These are phyloP conservation scores for Danio albolineatus DNA, from an alignment of 2,797 vertebrate genomes.

Conservation along the genomic window DNA sequence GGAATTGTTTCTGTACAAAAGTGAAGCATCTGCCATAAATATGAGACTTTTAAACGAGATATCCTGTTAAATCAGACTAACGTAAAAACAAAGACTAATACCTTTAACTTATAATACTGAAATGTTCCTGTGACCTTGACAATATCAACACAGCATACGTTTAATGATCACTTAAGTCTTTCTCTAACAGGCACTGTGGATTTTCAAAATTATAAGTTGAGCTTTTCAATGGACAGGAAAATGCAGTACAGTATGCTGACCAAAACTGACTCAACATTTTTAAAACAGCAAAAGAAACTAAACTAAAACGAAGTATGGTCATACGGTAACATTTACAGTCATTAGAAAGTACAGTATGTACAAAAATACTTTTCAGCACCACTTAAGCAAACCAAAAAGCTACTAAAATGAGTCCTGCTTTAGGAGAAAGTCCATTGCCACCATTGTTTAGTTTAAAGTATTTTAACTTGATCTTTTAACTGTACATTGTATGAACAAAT, in stretches of 20 bases:
- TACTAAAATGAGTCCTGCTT: not conserved
- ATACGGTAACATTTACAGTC: constrained; percentile 11
- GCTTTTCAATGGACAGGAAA: not conserved
- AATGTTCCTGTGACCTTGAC: not conserved
- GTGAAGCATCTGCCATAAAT: constrained; percentile 51
- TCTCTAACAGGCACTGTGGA: constrained; percentile 10
- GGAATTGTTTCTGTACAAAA: constrained; percentile 57
- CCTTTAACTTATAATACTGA: constrained; percentile 17
- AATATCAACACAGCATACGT: not conserved
- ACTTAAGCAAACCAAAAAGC: not conserved
- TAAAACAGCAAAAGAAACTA: not conserved
- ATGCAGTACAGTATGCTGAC: not conserved
- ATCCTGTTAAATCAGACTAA: not conserved
- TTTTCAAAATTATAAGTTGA: constrained; percentile 5
- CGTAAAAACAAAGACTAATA: not conserved
- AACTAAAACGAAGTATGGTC: not conserved
- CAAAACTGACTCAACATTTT: not conserved
- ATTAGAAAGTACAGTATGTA: not conserved
- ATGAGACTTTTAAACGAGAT: constrained; percentile 39
- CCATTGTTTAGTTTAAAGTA: constrained; percentile 2
- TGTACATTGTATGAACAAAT: not conserved
- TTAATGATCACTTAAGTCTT: constrained; percentile 19
- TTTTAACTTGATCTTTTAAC: not conserved
- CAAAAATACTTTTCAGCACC: constrained; percentile 1
- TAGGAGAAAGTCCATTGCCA: not conserved